Percentiles rank a stretch among this genome's conserved stretches.
Evolutionary conservation across 2,797 vertebrate genomes (phyloP).

Genomic region (Esox masquinongy): DNA sequence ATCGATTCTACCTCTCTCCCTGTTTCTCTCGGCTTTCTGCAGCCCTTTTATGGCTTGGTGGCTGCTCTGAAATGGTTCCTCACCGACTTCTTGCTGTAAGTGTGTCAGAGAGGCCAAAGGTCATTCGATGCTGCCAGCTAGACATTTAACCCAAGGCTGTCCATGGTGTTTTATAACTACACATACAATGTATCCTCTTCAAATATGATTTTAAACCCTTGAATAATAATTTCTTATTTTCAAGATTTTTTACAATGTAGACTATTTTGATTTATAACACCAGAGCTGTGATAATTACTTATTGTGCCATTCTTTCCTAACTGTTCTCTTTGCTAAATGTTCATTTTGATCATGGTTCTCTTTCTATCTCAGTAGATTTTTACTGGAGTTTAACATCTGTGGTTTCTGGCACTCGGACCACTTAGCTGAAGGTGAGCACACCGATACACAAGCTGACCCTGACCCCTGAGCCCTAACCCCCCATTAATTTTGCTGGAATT

Average conservation of each 20-base stretch:
- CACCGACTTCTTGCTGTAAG: conserved; percentile 36
- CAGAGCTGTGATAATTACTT: too few relatives aligned
- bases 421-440: conserved; percentile 32
- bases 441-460: too few relatives aligned
- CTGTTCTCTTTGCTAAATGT: not conserved
- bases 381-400: conserved; percentile 41
- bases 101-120: conserved; percentile 1
- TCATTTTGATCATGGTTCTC: not conserved
- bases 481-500: not conserved
- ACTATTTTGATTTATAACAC: too few relatives aligned
- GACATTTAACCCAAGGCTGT: not conserved
- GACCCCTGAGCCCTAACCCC: too few relatives aligned
- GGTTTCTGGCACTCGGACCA: conserved; percentile 34
- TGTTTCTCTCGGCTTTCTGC: conserved; percentile 5
- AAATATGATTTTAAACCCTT: too few relatives aligned
- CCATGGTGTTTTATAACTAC: not conserved
- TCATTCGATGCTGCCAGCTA: not conserved
- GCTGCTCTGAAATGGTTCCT: conserved; percentile 30
- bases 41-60: conserved; percentile 24
- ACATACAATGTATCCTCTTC: too few relatives aligned
- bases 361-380: conserved; percentile 9
- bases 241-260: too few relatives aligned
- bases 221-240: too few relatives aligned
- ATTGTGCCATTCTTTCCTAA: too few relatives aligned
- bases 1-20: conserved; percentile 10